A percentile compares a stretch with the other conserved stretches of the same genome.
These are phyloP conservation scores for Opisthocomus hoazin DNA, from an alignment of 2,113 vertebrate species.

Conservation along the genomic window DNA sequence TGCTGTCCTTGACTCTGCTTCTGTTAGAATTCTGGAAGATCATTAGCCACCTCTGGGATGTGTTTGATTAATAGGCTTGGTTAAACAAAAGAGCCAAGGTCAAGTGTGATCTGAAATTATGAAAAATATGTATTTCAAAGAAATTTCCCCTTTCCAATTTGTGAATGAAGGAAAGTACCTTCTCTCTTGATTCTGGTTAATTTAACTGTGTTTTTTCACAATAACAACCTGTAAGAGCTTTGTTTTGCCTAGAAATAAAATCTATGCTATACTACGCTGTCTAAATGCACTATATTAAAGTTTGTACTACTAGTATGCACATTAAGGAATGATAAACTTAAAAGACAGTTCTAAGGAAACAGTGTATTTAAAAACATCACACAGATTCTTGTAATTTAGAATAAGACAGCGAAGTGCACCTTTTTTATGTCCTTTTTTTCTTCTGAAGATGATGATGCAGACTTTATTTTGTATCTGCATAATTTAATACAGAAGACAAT, in stretches of 20 bases:
- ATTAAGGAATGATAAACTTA: neutral
- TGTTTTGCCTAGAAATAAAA: neutral
- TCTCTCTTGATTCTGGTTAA: slow-evolving; percentile 11
- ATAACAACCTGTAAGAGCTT: neutral
- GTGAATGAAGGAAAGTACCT: neutral
- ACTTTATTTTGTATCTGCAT: neutral
- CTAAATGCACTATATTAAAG: neutral
- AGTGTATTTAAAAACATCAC: neutral
- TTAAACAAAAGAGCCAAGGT: slow-evolving; percentile 74
- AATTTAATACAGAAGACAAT: neutral
- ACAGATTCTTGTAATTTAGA: neutral
- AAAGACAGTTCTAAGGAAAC: neutral
- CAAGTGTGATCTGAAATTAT: slow-evolving; percentile 64
- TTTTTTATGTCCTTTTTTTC: neutral
- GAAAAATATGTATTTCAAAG: slow-evolving; percentile 35
- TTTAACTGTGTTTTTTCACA: neutral
- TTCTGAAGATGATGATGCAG: neutral
- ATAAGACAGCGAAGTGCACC: neutral
- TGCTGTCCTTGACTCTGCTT: slow-evolving; percentile 74
- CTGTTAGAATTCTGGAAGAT: slow-evolving; percentile 70
- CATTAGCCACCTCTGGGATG: slow-evolving; percentile 70
- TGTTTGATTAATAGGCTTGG: slow-evolving; percentile 74
- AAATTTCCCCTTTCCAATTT: slow-evolving; percentile 37
- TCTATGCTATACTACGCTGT: neutral
- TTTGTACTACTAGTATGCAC: neutral